phyloP scores from a whole-genome alignment of 1,140 invertebrate species.

The Aricia agestis region DNA sequence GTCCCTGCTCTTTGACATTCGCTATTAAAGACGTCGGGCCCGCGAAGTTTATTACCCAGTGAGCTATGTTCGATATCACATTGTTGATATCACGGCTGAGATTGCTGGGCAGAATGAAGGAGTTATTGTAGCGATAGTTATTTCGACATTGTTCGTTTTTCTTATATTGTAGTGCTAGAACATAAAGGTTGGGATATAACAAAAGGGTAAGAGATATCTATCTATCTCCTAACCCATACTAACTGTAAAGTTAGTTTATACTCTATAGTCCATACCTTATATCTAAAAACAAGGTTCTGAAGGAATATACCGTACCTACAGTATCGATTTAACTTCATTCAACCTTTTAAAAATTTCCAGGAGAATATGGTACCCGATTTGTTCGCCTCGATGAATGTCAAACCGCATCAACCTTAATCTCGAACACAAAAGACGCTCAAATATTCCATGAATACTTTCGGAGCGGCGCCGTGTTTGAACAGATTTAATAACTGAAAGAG shows the following conservation, averaged over 20 bases:
- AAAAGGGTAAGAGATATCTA: no score
- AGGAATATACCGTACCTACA: no score
- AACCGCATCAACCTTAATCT: slow-evolving; percentile 11
- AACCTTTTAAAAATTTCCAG: no score
- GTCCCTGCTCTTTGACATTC: neutral
- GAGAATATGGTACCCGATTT: neutral
- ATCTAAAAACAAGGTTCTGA: no score
- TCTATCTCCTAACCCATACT: no score
- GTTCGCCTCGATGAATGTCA: slow-evolving; percentile 5
- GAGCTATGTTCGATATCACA: neutral
- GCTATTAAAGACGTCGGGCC: neutral
- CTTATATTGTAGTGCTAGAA: neutral
- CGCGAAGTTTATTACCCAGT: neutral
- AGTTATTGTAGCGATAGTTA: neutral
- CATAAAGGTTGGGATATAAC: no score
- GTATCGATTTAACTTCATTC: no score
- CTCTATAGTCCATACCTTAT: no score
- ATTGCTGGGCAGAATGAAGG: neutral
- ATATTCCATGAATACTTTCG: slow-evolving; percentile 6
- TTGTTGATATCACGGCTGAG: neutral
- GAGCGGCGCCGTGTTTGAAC: slow-evolving; percentile 12
- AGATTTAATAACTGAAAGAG: slow-evolving; percentile 32
- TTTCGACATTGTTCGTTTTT: neutral
- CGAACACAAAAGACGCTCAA: neutral
- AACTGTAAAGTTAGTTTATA: no score